Conservation (phyloP, 2,113 vertebrate species). For the Tyrannus savana region DNA sequence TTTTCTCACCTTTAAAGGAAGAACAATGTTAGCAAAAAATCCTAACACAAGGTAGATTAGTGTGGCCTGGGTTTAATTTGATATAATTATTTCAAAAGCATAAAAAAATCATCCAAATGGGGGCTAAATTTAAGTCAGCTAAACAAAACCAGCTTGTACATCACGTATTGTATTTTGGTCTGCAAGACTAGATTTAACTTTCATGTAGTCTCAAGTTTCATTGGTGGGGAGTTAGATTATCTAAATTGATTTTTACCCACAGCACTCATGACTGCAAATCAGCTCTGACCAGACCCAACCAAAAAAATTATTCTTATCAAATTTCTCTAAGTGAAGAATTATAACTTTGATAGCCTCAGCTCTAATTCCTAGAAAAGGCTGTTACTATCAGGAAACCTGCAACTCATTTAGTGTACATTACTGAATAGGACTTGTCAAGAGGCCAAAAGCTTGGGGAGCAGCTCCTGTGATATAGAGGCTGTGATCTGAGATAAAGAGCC, state of each 20-base stretch:
- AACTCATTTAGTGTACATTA: background rate
- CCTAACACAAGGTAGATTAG: background rate
- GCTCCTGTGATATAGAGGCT: background rate
- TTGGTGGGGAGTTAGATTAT: background rate
- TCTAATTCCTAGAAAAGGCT: slow-evolving; percentile 46
- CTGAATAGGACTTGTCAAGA: slow-evolving; percentile 15
- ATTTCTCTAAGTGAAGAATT: slow-evolving; percentile 41
- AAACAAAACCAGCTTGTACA: background rate
- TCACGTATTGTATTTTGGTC: background rate
- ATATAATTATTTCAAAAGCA: background rate
- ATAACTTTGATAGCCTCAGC: background rate
- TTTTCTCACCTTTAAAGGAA: background rate
- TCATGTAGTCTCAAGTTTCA: background rate
- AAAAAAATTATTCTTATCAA: slow-evolving; percentile 48
- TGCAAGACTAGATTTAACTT: background rate
- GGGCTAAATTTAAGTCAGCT: background rate
- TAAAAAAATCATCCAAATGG: background rate
- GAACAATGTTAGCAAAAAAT: background rate
- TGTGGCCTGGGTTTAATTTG: background rate
- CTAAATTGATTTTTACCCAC: background rate
- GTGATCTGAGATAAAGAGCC: background rate
- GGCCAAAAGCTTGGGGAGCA: slow-evolving; percentile 5
- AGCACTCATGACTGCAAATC: background rate
- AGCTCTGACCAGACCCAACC: background rate
- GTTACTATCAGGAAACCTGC: slow-evolving; percentile 24